Evolutionary conservation across 2,888 invertebrate species (phyloP), one percentile per base, ranked within the genome.

Genomic region (Lithodes maja): DNA sequence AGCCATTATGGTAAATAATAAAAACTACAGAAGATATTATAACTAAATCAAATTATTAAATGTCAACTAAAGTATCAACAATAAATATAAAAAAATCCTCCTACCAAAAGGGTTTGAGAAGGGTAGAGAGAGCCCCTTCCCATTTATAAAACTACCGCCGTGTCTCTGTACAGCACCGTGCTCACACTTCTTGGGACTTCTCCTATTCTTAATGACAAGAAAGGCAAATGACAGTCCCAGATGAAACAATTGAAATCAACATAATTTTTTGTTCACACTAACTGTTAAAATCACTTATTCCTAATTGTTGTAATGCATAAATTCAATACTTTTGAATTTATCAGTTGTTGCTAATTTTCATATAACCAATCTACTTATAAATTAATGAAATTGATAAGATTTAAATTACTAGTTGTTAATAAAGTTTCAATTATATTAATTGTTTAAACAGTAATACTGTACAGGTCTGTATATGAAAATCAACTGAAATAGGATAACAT

Each of bases 161-260:
- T 33, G 33, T 71, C 81, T 7, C 82, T 88, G 88, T 88, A 88
- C 80, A 88, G 88, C 88, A 88, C 88, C 83, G 84, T 68, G 53
- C 85, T 78, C 87, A 80, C 79, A 85, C 52, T 54, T 71, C 68
- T 84, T 88, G 88, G 88, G 88, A 88, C 88, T 88, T 88, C 88
- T 79, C 88, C 88, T 88, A 80, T 88, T 88, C 88, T 88, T 88
- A 71, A 78, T 84, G 83, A 83, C 84, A 75, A 88, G 88, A 88
- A 88, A 80, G 88, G 88, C 80, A 88, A 80, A 88, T 88, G 88
- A 88, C 84, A 88, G 88, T 88, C 88, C 84, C 88, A 88, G 74
- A 88, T 82, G 53, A 53, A 80, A 68, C 68, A 77, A 82, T 68
- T 61, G 15, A 33, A 83, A 49, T 83, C 54, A 54, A 85, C 77